Conservation (phyloP, 2,888 invertebrate species). For the Agapetus fuscipes region DNA sequence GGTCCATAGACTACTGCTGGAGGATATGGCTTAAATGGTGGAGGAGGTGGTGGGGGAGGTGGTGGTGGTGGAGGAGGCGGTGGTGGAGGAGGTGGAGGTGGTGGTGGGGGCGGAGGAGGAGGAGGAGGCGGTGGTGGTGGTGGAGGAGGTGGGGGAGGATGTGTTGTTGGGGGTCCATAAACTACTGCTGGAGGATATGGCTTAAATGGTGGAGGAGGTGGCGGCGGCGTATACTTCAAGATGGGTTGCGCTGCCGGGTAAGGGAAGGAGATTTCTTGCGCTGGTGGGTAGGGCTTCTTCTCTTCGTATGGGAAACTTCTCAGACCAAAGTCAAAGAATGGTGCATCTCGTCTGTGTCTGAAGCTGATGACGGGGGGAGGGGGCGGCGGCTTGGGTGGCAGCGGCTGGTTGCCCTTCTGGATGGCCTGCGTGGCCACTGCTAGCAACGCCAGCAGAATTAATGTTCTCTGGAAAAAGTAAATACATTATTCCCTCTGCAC, state of each 20-base stretch:
- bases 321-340: conserved; percentile 1
- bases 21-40: neutral
- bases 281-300: conserved; percentile 1
- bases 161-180: conserved; percentile 9
- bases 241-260: conserved; percentile 2
- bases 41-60: neutral
- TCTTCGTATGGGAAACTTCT: neutral
- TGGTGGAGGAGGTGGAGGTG: neutral
- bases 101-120: neutral
- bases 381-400: conserved; percentile 16
- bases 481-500: too few relatives aligned
- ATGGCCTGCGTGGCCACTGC: conserved; percentile 21
- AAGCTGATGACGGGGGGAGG: conserved; percentile 16
- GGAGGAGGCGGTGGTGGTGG: neutral
- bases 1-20: neutral
- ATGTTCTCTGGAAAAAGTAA: conserved; percentile 9
- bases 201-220: conserved; percentile 16
- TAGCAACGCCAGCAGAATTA: conserved; percentile 14
- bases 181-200: conserved; percentile 24
- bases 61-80: neutral
- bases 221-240: conserved; percentile 26
- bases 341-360: conserved; percentile 6
- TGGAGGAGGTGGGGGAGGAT: neutral
- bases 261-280: conserved; percentile 1
- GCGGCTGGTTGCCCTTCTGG: conserved; percentile 24